Percentiles rank a stretch among this genome's conserved stretches.
Conservation (phyloP, 2,113 vertebrate genomes). For the Periophthalmodon schlosseri region DNA sequence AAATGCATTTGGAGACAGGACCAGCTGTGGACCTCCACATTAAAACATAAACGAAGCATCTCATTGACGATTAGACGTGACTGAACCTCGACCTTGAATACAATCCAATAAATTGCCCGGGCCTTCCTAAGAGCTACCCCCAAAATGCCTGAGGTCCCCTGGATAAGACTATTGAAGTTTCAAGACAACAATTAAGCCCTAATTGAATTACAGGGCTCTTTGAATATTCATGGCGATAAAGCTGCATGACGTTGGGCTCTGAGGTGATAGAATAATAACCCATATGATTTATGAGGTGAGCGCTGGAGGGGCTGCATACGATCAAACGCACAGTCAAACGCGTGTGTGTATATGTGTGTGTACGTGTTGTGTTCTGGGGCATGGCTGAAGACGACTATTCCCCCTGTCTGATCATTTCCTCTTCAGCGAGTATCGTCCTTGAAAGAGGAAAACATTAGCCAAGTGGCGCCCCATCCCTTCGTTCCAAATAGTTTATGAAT, state of each 20-base stretch:
- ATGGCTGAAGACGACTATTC: slow-evolving; percentile 16
- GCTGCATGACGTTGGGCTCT: not conserved
- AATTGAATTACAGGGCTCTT: slow-evolving; percentile 2
- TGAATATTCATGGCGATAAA: slow-evolving; percentile 3
- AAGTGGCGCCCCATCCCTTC: slow-evolving; percentile 29
- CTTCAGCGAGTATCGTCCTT: slow-evolving; percentile 29
- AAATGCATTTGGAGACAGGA: no score
- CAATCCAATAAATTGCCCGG: no score
- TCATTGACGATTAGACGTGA: no score
- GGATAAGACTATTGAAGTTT: not conserved
- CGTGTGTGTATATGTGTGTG: not conserved
- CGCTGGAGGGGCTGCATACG: not conserved
- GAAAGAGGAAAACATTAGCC: slow-evolving; percentile 22
- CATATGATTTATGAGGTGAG: slow-evolving; percentile 6
- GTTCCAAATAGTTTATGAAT: slow-evolving; percentile 59
- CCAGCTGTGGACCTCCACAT: no score
- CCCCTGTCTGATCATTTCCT: slow-evolving; percentile 29
- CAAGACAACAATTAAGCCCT: slow-evolving; percentile 1
- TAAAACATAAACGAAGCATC: not conserved
- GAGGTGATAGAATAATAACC: slow-evolving; percentile 2
- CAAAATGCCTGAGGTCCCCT: not conserved
- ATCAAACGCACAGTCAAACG: not conserved
- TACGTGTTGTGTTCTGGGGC: slow-evolving; percentile 18
- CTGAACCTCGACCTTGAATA: no score
- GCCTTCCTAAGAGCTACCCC: not conserved